Evolutionary conservation across 2,797 vertebrate genomes (phyloP).

Genomic region (Kryptolebias ocellatus): DNA sequence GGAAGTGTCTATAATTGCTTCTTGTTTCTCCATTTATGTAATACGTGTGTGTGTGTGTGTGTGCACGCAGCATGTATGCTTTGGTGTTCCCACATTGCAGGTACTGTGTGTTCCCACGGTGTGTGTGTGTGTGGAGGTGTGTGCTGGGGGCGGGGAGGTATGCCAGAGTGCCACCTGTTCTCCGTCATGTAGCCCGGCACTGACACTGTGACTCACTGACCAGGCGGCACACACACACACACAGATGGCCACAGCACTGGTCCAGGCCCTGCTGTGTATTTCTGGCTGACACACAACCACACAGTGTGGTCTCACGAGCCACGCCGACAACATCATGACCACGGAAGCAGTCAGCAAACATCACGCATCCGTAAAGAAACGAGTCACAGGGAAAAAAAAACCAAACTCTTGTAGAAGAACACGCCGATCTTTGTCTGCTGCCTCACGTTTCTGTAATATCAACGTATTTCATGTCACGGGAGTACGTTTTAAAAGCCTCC

Average conservation of each 20-base stretch:
- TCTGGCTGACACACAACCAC: conserved; percentile 54
- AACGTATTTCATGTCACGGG: not conserved
- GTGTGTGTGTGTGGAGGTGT: conserved; percentile 22
- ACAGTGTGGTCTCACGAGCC: conserved; percentile 38
- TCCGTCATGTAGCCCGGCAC: conserved; percentile 57
- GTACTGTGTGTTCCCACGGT: conserved; percentile 40
- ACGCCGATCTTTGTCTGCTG: conserved; percentile 23
- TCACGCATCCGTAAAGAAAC: conserved; percentile 28
- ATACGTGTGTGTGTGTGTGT: conserved; percentile 18
- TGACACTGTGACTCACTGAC: conserved; percentile 68
- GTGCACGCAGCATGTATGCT: not conserved
- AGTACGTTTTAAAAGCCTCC: conserved; percentile 9
- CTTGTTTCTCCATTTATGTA: not conserved
- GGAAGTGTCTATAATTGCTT: not conserved
- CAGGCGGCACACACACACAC: conserved; percentile 63
- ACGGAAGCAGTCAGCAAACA: conserved; percentile 31
- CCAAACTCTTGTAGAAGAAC: not conserved
- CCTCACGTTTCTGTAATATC: not conserved
- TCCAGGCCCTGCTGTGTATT: conserved; percentile 53
- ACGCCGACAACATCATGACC: conserved; percentile 33
- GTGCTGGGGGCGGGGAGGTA: conserved; percentile 37
- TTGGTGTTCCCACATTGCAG: conserved; percentile 23
- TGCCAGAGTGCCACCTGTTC: conserved; percentile 73
- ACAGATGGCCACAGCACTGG: conserved; percentile 65
- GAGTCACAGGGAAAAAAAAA: not conserved